A percentile compares a stretch with the other conserved stretches of the same genome.
Evolutionary conservation across 2,888 invertebrate genomes (phyloP).

Genomic region (Synergus japonicus): DNA sequence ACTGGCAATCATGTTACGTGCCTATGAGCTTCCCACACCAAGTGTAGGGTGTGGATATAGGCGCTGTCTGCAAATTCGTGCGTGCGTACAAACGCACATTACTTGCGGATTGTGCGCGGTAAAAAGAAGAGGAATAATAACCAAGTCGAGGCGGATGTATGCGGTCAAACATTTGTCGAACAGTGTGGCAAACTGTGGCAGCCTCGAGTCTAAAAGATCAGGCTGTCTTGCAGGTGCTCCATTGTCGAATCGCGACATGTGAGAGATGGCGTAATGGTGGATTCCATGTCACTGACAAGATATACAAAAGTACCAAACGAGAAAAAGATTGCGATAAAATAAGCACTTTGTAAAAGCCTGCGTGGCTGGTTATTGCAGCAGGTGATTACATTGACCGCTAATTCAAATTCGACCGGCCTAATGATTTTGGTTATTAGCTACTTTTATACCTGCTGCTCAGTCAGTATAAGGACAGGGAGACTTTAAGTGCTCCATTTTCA

Average conservation of each 20-base stretch:
- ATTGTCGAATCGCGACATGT: not conserved
- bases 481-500: not conserved
- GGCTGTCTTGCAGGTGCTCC: constrained; percentile 3
- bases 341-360: not conserved
- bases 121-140: constrained; percentile 52
- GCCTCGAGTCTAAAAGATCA: constrained; percentile 12
- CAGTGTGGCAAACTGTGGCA: not conserved
- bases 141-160: constrained; percentile 53
- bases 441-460: not conserved
- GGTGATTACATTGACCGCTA: not conserved
- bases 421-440: not conserved
- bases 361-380: no score
- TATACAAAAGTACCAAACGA: not conserved
- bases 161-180: constrained; percentile 48
- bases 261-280: not conserved
- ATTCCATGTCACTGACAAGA: not conserved
- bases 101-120: constrained; percentile 16
- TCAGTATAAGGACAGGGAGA: not conserved
- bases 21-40: no score
- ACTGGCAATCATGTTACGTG: not conserved
- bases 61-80: no score
- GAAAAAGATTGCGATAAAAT: not conserved
- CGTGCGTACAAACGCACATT: not conserved
- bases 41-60: no score
- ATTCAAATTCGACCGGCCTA: not conserved